These are phyloP conservation scores for Encarsia formosa DNA, from an alignment of 2,888 invertebrate species.

Conservation along the genomic window DNA sequence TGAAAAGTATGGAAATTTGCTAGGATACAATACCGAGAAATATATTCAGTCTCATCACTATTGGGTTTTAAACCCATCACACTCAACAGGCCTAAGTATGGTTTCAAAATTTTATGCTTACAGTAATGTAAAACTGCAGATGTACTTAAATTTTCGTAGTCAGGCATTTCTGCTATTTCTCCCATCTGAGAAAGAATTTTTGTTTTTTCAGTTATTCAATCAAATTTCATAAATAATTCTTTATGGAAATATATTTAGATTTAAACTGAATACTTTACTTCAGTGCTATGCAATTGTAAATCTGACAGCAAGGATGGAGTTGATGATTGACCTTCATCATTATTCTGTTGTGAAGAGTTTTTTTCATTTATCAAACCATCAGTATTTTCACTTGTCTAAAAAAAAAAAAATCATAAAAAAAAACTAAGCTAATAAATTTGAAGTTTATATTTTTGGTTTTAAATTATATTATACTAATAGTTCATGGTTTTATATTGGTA, in stretches of 20 bases:
- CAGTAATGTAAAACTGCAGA: constrained; percentile 77
- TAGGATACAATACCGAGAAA: constrained; percentile 59
- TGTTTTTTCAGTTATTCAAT: constrained; percentile 38
- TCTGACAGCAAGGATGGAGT: constrained; percentile 43
- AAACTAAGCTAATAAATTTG: no score
- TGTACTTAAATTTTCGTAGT: constrained; percentile 66
- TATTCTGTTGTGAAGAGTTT: constrained; percentile 33
- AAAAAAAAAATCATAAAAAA: no score
- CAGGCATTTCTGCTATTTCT: constrained; percentile 66
- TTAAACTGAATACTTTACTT: constrained; percentile 33
- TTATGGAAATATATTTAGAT: background rate
- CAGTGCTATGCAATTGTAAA: constrained; percentile 44
- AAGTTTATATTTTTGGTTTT: no score
- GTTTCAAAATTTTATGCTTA: constrained; percentile 75
- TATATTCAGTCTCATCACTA: constrained; percentile 60
- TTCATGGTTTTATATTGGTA: no score
- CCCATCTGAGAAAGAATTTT: constrained; percentile 56
- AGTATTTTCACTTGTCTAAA: constrained; percentile 37
- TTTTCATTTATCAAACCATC: constrained; percentile 39
- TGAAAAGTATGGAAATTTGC: constrained; percentile 67
- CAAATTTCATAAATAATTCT: constrained; percentile 1
- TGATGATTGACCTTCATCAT: constrained; percentile 36
- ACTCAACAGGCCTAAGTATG: constrained; percentile 70
- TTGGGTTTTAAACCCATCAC: constrained; percentile 72
- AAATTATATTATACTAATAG: no score